Evolutionary conservation across 2,797 vertebrate species (phyloP), one percentile per base, ranked within the genome.

Genomic region (Streptopelia turtur): DNA sequence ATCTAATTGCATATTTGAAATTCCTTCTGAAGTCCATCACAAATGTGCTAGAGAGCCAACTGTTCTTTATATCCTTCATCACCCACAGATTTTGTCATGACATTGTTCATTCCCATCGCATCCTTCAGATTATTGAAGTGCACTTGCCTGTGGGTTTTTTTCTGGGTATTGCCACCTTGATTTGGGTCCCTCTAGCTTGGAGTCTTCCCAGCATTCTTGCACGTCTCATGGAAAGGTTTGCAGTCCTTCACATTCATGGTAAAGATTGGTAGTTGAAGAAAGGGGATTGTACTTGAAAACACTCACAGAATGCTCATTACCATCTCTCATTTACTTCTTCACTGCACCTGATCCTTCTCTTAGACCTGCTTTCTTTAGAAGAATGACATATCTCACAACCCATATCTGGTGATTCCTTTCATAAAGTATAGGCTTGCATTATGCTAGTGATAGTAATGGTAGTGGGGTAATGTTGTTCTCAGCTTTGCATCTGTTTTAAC

Each of bases 1-100:
- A 37, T 86, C 50, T 83, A 60, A 91, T 56, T 79, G 85, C 52
- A 13, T 94, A 39, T 86, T 76, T 91, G 74, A 88, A 91, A 72
- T 87, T 78, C 75, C 35, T 90, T 78, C 65, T 90, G 59, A 91
- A 76, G 39, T 59, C n/a, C 17, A 16, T 59, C 8, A 33, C 10
- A 45, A 69, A 50, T 53, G 47, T 30, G n/a, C 15, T 45, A 0
- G 9, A 65, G 60, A 78, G 31, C 56, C 15, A 77, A 14, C 23
- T 83, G 64, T 72, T 90, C 30, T 79, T 70, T 61, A 6, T n/a
- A 68, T 31, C 37, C 13, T 60, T 89, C 69, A 69, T 78, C 52
- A 43, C 76, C 41, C 55, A 18, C 45, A 63, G 49, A 49, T 78
- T 88, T 88, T 83, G 25, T 65, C 59, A n/a, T 57, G 59, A 39